Evolutionary conservation across 2,888 invertebrate genomes (phyloP), one percentile per base, ranked within the genome.

Genomic region (Heliconius ethilla): DNA sequence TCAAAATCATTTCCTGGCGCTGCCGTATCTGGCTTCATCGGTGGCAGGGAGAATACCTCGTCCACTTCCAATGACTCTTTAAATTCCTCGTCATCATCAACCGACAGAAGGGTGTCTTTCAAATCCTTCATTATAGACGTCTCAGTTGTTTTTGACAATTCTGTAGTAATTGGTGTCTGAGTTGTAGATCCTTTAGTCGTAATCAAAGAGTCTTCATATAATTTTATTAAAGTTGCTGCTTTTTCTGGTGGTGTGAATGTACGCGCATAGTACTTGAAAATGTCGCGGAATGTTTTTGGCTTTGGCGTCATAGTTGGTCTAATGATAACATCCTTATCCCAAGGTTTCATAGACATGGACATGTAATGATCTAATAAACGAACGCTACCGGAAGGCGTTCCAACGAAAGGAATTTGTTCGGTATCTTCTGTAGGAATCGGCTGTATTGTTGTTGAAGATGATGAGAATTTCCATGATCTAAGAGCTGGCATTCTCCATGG

Each of bases 401-500:
- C 90, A 62, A 89, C 85, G 0, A 88, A 81, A n/a, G 90, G 88
- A 80, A 89, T 86, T 55, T 88, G 83, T 62, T 85, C 89, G 76
- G 86, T 89, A 70, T 88, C 87, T 81, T 90, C 90, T 6, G 91
- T 92, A 9, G 92, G 88, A 70, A 90, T 83, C 13, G 91, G 89
- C 80, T 87, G 90, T 82, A 89, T 85, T 27, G 90, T 89, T 1
- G 92, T 90, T 1, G 90, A 87, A 40, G 89, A 83, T 3, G 87
- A 87, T 55, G 90, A 88, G 79, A 88, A 89, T 83, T 91, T 93
- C 93, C 93, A 92, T 22, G 91, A 91, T 78, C 89, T 88, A 67
- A 95, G 89, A 18, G 95, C 94, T 51, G 95, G 95, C 87, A 95
- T 93, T 73, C 94, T 95, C 90, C 95, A 95, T 10, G 94, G 92